phyloP scores from a whole-genome alignment of 2,888 invertebrate species.

The Hemaris fuciformis region DNA sequence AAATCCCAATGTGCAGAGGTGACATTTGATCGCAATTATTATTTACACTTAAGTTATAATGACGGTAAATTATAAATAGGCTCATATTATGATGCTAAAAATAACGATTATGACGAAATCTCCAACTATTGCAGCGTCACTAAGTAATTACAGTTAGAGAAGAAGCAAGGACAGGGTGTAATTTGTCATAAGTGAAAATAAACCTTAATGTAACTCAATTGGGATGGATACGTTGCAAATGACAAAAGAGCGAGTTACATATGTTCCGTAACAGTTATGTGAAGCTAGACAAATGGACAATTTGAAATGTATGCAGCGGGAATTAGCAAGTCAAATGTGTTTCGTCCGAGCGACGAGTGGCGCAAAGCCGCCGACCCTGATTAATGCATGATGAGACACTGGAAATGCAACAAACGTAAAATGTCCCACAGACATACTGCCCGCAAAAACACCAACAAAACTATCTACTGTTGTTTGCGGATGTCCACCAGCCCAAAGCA shows the following conservation, averaged over 20 bases:
- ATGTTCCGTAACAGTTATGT: not conserved
- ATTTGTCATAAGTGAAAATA: too few relatives aligned
- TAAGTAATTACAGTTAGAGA: not conserved
- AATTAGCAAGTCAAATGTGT: slow-evolving; percentile 40
- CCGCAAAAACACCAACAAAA: not conserved
- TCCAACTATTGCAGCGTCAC: not conserved
- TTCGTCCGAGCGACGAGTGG: slow-evolving; percentile 6
- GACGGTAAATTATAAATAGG: too few relatives aligned
- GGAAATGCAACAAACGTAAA: not conserved
- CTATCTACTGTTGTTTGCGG: not conserved
- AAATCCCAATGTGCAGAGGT: too few relatives aligned
- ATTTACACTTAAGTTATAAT: too few relatives aligned
- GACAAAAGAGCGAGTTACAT: not conserved
- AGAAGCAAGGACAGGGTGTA: not conserved
- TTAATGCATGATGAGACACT: not conserved
- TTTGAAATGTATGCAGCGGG: slow-evolving; percentile 16
- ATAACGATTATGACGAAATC: not conserved
- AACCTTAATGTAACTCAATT: not conserved
- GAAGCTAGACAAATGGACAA: slow-evolving; percentile 15
- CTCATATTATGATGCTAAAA: too few relatives aligned
- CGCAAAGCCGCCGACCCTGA: not conserved
- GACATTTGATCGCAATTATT: too few relatives aligned
- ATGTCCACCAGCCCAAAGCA: not conserved
- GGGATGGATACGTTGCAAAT: not conserved
- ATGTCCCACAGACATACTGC: not conserved